Base-by-base conservation (phyloP, 2,797 vertebrate species). In the Lepilemur septentrionalis region DNA sequence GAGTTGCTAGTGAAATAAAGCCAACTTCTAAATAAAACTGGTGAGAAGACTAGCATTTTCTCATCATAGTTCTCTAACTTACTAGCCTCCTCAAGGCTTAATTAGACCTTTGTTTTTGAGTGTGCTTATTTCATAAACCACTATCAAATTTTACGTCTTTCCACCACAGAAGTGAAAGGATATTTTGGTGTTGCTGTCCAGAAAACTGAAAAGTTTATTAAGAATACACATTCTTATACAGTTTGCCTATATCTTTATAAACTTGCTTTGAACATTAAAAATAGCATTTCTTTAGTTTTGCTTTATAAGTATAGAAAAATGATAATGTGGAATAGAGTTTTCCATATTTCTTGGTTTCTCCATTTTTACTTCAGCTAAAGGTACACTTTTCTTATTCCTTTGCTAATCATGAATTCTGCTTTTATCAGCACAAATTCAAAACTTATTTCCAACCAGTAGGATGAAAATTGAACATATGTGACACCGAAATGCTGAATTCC, bases 391-490 rank as follows among this genome's bases (percentile, higher is more conserved):
- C 95, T 0, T 0, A 65, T 41, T 94, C 52, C 17, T 20, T 63
- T 79, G 50, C 93, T 96, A 97, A 95, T 96, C 81, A n/a, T 63
- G 69, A 89, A 79, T 93, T 96, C n/a, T 96, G 85, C 89, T 96
- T 93, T 95, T 85, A 70, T 88, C 93, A 97, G 93, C 95, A 97
- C 73, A 97, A 96, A 96, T 90, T 91, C 88, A 95, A 96, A 98
- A 97, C 80, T 89, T 93, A 43, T 96, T 98, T 98, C 86, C 94
- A 97, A 91, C 88, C 57, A 69, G 87, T 96, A 93, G 72, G 88
- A 79, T 94, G 96, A 93, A 97, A 94, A 97, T 28, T 96, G 96
- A 98, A 98, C 96, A 97, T 82, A 90, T 98, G 92, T 97, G 97
- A 97, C 93, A 97, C 75, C 85, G 84, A 93, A 52, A 96, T 96